A percentile compares a stretch with the other conserved stretches of the same genome.
These are phyloP conservation scores for Carassius auratus DNA, from an alignment of 2,113 vertebrate genomes.

Conservation along the genomic window DNA sequence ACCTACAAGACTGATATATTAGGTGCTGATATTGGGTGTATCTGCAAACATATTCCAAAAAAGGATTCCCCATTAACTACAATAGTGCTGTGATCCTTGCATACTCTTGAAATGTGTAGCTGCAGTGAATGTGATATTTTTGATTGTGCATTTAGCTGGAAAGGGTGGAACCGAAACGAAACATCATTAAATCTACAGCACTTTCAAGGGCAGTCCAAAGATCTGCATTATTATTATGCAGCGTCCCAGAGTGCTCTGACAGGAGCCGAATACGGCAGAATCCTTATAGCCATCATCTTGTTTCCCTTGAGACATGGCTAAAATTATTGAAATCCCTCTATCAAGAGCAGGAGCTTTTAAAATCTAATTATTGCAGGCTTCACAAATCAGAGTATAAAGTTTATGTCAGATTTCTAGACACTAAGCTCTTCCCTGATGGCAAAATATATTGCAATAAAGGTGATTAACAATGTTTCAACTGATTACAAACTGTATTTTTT, in stretches of 20 bases:
- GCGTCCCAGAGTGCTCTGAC: conserved; percentile 43
- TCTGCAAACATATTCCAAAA: not conserved
- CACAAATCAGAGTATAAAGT: conserved; percentile 38
- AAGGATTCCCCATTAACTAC: not conserved
- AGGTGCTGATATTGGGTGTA: not conserved
- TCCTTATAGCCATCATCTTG: conserved; percentile 48
- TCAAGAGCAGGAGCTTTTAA: conserved; percentile 45
- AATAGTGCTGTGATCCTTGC: not conserved
- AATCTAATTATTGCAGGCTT: conserved; percentile 48
- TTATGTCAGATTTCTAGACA: not conserved
- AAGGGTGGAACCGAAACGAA: conserved; percentile 16
- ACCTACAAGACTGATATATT: not conserved
- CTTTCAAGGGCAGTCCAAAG: conserved; percentile 40
- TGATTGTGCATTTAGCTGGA: not conserved
- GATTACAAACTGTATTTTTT: not conserved
- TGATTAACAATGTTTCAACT: conserved; percentile 32
- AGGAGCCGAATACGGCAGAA: conserved; percentile 49
- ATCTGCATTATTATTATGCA: conserved; percentile 47
- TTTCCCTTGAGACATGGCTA: conserved; percentile 51
- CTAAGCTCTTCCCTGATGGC: conserved; percentile 1
- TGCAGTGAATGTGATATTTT: not conserved
- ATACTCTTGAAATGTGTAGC: not conserved
- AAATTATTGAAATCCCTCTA: conserved; percentile 53
- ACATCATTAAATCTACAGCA: conserved; percentile 36
- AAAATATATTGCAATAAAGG: conserved; percentile 2